Conservation (phyloP, 2,797 vertebrate species). For the Bufotes viridis region DNA sequence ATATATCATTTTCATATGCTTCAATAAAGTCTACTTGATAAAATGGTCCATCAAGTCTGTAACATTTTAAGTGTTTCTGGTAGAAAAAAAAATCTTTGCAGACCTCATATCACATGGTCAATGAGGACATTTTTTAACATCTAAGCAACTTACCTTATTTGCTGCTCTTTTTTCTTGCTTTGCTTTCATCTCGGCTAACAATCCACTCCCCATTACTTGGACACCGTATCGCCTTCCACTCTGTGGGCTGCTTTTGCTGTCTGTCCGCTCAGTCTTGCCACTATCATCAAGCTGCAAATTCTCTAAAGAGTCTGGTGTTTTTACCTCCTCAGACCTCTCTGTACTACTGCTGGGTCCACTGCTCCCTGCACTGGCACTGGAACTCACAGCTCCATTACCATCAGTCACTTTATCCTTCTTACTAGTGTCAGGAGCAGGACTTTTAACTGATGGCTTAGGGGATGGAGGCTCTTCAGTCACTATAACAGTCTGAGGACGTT, state of each 20-base stretch:
- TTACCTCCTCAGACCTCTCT: conserved; percentile 84
- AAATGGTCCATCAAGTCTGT: neutral
- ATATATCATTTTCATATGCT: too few species aligned
- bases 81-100: neutral
- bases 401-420: conserved; percentile 78
- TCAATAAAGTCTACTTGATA: neutral
- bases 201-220: conserved; percentile 92
- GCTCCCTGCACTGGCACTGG: conserved; percentile 51
- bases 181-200: conserved; percentile 97
- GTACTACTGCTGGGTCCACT: conserved; percentile 72
- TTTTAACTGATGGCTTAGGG: conserved; percentile 77
- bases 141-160: conserved; percentile 81
- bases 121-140: neutral
- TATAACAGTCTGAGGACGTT: conserved; percentile 77
- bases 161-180: conserved; percentile 92
- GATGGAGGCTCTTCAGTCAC: conserved; percentile 84
- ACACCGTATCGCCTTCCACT: conserved; percentile 85
- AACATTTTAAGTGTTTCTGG: neutral
- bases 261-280: conserved; percentile 67
- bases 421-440: conserved; percentile 76
- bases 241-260: conserved; percentile 88
- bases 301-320: conserved; percentile 87
- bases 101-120: neutral
- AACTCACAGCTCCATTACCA: conserved; percentile 74
- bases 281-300: conserved; percentile 73